Evolutionary conservation across 2,888 invertebrate genomes (phyloP), one percentile per base, ranked within the genome.

Genomic region (Stenodema calcarata): DNA sequence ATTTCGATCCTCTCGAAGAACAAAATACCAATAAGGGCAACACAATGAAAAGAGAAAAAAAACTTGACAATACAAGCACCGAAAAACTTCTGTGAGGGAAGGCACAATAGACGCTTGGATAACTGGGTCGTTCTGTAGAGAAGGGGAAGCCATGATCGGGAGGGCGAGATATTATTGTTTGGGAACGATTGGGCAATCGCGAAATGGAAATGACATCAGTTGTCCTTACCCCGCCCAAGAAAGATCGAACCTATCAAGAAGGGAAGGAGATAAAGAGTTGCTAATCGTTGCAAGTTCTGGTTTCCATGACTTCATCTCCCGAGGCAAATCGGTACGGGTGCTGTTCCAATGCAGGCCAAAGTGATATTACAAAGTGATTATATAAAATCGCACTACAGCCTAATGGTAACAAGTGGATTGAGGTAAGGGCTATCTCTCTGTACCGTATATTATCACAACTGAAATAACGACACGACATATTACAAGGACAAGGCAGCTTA

Each of bases 101-200:
- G 27, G 18, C 47, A 78, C 78, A 78, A 78, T 78, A 42, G 78
- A 78, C 44, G 35, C 30, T 18, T 62, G 62, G 18, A 27, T n/a
- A 80, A 80, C 54, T 80, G 62, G 80, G 80, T 80, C 80, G 80
- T n/a, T 14, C 62, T 23, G 0, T 11, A 11, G 7, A 23, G 27
- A 23, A 23, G 23, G 62, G 62, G 62, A 42, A 41, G 16, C n/a
- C 2, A 30, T 30, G 80, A 80, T 80, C 80, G 30, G 47, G 30
- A 80, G 54, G 54, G 80, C 54, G 54, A 50, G 80, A 80, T 80
- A 80, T 80, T 80, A 80, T 80, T 80, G 80, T 80, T 80, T 30
- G 50, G 42, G 35, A 23, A 44, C 42, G 78, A 78, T 78, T 78
- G 78, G 41, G 78, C 78, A 78, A 78, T 78, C 75, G 78, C 42